Conservation (phyloP, 2,113 vertebrate genomes). For the Balaeniceps rex region DNA sequence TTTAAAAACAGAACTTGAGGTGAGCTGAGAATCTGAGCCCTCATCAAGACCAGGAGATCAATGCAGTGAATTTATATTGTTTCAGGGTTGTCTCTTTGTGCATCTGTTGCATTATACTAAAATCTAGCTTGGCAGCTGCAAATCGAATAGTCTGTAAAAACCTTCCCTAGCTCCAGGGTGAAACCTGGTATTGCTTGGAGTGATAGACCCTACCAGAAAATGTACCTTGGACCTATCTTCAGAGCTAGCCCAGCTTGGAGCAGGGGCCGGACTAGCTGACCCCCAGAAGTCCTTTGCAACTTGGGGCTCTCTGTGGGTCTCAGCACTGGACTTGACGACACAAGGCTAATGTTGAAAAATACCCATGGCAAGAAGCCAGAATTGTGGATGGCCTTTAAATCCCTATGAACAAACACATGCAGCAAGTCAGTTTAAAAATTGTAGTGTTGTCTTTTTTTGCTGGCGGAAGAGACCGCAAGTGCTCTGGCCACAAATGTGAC, state of each 20-base stretch:
- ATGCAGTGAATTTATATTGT: background rate
- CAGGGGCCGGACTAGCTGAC: background rate
- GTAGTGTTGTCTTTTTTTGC: background rate
- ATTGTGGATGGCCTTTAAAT: background rate
- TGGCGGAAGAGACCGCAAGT: background rate
- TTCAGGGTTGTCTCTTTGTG: background rate
- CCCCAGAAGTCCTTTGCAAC: background rate
- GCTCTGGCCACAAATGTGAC: background rate
- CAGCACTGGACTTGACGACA: background rate
- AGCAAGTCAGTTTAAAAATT: background rate
- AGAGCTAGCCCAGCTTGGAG: background rate
- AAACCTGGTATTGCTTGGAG: background rate
- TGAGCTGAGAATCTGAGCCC: background rate
- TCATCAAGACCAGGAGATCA: background rate
- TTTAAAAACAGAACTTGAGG: background rate
- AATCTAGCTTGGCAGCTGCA: background rate
- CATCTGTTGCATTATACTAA: accelerated
- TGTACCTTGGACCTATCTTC: background rate
- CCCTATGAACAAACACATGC: background rate
- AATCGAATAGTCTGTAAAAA: background rate
- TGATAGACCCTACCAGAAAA: background rate
- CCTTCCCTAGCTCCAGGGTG: background rate
- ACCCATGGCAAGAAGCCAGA: background rate
- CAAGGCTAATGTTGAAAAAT: background rate
- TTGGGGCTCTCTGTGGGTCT: background rate